Percentiles rank a stretch among this genome's conserved stretches.
Evolutionary conservation across 2,888 invertebrate species (phyloP).

Genomic region (Mimumesa dahlbomi): DNA sequence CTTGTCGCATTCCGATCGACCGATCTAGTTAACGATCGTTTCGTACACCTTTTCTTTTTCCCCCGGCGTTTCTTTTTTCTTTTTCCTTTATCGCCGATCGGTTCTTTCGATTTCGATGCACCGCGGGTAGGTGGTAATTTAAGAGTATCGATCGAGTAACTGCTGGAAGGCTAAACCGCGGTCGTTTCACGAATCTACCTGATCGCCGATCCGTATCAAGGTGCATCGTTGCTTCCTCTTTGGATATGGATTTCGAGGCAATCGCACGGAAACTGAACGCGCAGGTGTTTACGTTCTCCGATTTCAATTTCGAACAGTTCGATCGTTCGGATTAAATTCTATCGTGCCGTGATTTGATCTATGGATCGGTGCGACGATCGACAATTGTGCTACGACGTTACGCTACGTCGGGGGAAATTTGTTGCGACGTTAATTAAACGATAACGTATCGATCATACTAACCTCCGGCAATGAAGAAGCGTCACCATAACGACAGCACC

Average conservation of each 20-base stretch:
- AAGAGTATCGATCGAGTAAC: constrained; percentile 50
- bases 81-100: constrained; percentile 25
- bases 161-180: constrained; percentile 50
- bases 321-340: constrained; percentile 37
- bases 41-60: constrained; percentile 27
- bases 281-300: constrained; percentile 35
- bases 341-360: constrained; percentile 31
- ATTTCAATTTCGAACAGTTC: constrained; percentile 52
- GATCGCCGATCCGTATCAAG: constrained; percentile 63
- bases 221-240: constrained; percentile 29
- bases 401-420: background rate
- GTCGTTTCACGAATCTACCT: constrained; percentile 59
- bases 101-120: constrained; percentile 49
- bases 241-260: constrained; percentile 44
- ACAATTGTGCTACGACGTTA: no score
- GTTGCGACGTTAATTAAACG: background rate
- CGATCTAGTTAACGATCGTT: constrained; percentile 59
- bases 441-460: constrained; percentile 64
- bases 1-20: constrained; percentile 35
- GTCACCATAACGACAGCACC: constrained; percentile 88
- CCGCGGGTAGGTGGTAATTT: constrained; percentile 60
- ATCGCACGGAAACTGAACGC: constrained; percentile 30
- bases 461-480: constrained; percentile 86
- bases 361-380: constrained; percentile 3
- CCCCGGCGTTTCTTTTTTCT: no score